Evolutionary conservation across 1,140 invertebrate species (phyloP), one percentile per base, ranked within the genome.

Genomic region (Stegodyphus mimosarum): DNA sequence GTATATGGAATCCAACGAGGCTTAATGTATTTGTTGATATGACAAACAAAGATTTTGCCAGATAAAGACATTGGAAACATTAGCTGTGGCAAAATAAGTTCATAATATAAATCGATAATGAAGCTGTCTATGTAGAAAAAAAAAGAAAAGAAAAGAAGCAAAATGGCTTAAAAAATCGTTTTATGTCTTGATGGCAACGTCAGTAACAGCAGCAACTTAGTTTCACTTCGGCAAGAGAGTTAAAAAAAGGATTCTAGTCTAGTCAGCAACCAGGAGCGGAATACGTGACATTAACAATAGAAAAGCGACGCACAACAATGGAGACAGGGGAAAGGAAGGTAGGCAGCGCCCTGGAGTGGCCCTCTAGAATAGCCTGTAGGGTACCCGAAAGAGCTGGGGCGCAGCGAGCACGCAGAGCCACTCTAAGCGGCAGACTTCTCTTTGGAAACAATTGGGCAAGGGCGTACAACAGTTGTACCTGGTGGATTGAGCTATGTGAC

Each of bases 361-460:
- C 77, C 64, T 80, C 69, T 49, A 60, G 52, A n/a, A n/a, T 53
- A 18, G 64, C 60, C 76, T 78, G 33, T 78, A 78, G 64, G 64
- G 76, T 60, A 55, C 74, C 51, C 6, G 33, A 17, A 17, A 55
- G 17, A 7, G 76, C 63, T 6, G 17, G 52, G 77, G 77, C 77
- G 67, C 51, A 80, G 77, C 50, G 64, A 60, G 77, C 77, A 80
- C 77, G 77, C 77, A 80, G 67, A 70, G 33, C 51, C 77, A 71
- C 77, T 67, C n/a, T n/a, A 67, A 67, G 64, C 7, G 64, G 6
- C 64, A n/a, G 64, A 67, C 64, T 17, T 80, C 67, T 80, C 11
- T 73, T 71, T 71, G 77, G 69, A 80, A 80, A 80, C 77, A 80
- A 80, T 80, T 80, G 77, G 67, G 69, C 49, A 78, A 53, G 49